Base-by-base conservation (phyloP, 2,888 invertebrate species). In the Steromphala cineraria region DNA sequence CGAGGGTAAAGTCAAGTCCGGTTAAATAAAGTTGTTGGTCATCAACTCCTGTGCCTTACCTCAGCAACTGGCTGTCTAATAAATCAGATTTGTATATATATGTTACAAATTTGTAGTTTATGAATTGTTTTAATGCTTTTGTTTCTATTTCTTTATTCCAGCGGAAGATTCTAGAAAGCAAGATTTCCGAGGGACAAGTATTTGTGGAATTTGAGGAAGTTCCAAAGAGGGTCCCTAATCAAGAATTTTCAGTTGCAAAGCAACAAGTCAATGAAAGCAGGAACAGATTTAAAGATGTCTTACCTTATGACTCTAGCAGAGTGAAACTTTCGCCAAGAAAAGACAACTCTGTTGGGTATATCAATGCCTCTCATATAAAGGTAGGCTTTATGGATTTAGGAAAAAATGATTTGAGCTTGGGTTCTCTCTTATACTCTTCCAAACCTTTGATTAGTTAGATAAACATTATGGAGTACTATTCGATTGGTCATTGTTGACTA, bases 271-370 rank as follows among this genome's bases (percentile, higher is more conserved):
- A 95, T 90, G 89, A 92, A 28, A 86, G 90, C 28, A 90, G 94
- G 75, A 95, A 95, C 89, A 93, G 95, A 88, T 95, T 95, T 90
- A 95, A 95, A 82, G 96, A 96, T 92, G 96, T 97, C 87, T 94
- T 98, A 85, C 98, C 98, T 0, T 98, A 98, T 92, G 98, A 97
- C 90, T 97, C 97, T 91, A 98, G 97, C 93, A 94, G 98, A 77
- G 96, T 98, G 53, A 95, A 96, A 83, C 94, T 98, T 28, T 96
- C 96, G n/a, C 96, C 98, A 7, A 95, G 96, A 13, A 96, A 96
- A 89, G 95, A 95, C 87, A 98, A 98, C 94, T 96, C 96, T 79
- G 95, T 95, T 90, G 98, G 98, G 17, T 98, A 98, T 90, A 96
- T 98, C 87, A 98, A 98, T 94, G 98, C 98, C 0, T 98, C 97